Evolutionary conservation across 2,113 vertebrate species (phyloP), one percentile per base, ranked within the genome.

Genomic region (Microcebus lehilahytsara): DNA sequence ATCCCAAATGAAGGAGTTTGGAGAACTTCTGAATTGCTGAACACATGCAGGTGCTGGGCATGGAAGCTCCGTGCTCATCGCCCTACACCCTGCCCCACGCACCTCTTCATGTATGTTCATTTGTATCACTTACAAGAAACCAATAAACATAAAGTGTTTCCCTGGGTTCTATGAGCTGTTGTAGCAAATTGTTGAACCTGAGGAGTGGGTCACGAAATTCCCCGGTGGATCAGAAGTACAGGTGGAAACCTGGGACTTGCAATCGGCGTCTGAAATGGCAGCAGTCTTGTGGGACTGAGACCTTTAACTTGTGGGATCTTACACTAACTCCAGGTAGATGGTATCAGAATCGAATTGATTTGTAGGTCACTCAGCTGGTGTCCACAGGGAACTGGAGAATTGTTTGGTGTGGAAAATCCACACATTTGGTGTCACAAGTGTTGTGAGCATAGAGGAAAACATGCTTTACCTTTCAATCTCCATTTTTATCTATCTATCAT

Each of bases 1-100:
- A 20, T 37, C 67, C 49, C 30, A 30, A 32, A 32, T n/a, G n/a
- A 40, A 22, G 16, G 17, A 5, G 67, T 40, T 13, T 72, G 51
- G 51, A 40, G 10, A 25, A 11, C 67, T 87, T 85, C 20, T 23
- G 46, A 30, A 20, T 9, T 25, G 25, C 49, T 56, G 66, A 30
- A 87, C 17, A 30, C 34, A 51, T 4, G 25, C n/a, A 32, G 23
- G n/a, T 87, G 51, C 25, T 69, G 6, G n/a, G 9, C 27, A 20
- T 37, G 49, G n/a, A 86, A 40, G 37, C 27, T 30, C 34, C 17
- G 22, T 14, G 9, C 25, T 32, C 27, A 25, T 56, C 42, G 25
- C 11, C 34, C 12, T 0, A 2, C 1, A 22, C 32, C 5, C 32
- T 32, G 23, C 23, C 25, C 49, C 40, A 30, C 6, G 3, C 22